These are phyloP conservation scores for Nerophis ophidion DNA, from an alignment of 2,113 vertebrate species.

Conservation along the genomic window DNA sequence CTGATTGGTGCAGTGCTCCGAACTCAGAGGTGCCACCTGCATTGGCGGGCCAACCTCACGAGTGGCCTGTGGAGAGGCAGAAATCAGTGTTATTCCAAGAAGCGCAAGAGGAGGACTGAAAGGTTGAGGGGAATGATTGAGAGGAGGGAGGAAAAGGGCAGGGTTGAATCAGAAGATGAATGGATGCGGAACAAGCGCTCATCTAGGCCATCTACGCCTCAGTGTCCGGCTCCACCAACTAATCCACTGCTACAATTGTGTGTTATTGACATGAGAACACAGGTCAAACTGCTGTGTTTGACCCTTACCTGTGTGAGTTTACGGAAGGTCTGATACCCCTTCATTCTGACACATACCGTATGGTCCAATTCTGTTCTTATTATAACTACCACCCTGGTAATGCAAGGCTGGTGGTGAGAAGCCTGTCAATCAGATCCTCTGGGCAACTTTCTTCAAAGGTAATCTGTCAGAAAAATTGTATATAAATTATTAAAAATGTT, in stretches of 20 bases:
- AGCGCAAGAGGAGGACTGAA: slow-evolving; percentile 16
- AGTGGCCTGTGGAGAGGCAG: slow-evolving; percentile 26
- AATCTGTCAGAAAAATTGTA: no score
- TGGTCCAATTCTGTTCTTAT: slow-evolving; percentile 19
- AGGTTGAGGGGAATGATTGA: slow-evolving; percentile 10
- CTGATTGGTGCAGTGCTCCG: slow-evolving; percentile 39
- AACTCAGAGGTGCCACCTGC: slow-evolving; percentile 14
- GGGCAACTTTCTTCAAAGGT: no score
- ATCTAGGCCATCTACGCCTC: slow-evolving; percentile 17
- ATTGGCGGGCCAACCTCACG: slow-evolving; percentile 14
- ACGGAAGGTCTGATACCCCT: slow-evolving; percentile 12
- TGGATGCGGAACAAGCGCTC: slow-evolving; percentile 31
- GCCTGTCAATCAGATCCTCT: no score
- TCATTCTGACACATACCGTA: no score
- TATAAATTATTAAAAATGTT: no score
- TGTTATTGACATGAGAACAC: not conserved
- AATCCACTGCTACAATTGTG: slow-evolving; percentile 1
- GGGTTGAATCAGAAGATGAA: slow-evolving; percentile 40
- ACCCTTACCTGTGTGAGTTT: slow-evolving; percentile 17
- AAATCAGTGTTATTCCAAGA: slow-evolving; percentile 45
- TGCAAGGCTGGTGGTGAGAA: no score
- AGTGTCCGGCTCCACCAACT: slow-evolving; percentile 6
- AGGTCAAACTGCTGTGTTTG: slow-evolving; percentile 25
- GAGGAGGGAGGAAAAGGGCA: slow-evolving; percentile 17
- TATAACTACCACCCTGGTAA: not conserved